Evolutionary conservation across 1,140 invertebrate species (phyloP).

Genomic region (Grapholita molesta): DNA sequence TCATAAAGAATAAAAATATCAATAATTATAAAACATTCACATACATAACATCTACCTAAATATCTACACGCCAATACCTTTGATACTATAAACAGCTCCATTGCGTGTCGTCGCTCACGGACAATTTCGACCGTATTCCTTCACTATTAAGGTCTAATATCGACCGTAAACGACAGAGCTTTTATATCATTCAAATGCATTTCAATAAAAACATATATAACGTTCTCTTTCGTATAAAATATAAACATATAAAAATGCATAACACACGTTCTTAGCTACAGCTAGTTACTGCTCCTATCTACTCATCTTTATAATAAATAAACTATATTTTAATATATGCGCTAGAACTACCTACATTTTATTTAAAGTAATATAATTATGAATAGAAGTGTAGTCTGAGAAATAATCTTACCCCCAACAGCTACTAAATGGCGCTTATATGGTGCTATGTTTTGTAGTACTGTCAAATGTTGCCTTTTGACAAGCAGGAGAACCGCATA

Average conservation of each 20-base stretch:
- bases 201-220: slow-evolving; percentile 33
- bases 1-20: not conserved
- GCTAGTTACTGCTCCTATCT: slow-evolving; percentile 51
- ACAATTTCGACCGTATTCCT: slow-evolving; percentile 23
- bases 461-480: no score
- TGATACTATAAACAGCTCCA: slow-evolving; percentile 29
- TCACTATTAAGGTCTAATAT: slow-evolving; percentile 25
- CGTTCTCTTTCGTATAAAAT: slow-evolving; percentile 42
- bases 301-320: slow-evolving; percentile 33
- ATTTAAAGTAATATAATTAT: no score
- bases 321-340: not conserved
- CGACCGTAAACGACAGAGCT: slow-evolving; percentile 28
- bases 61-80: slow-evolving; percentile 44
- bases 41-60: slow-evolving; percentile 73
- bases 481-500: no score
- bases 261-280: slow-evolving; percentile 57
- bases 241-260: slow-evolving; percentile 44
- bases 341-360: not conserved
- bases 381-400: no score
- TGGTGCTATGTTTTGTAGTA: no score
- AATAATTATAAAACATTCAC: slow-evolving; percentile 60
- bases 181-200: slow-evolving; percentile 49
- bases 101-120: slow-evolving; percentile 34
- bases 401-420: no score
- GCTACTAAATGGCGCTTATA: no score